phyloP scores from a whole-genome alignment of 2,888 invertebrate species.

The Sarcophaga subvicina region DNA sequence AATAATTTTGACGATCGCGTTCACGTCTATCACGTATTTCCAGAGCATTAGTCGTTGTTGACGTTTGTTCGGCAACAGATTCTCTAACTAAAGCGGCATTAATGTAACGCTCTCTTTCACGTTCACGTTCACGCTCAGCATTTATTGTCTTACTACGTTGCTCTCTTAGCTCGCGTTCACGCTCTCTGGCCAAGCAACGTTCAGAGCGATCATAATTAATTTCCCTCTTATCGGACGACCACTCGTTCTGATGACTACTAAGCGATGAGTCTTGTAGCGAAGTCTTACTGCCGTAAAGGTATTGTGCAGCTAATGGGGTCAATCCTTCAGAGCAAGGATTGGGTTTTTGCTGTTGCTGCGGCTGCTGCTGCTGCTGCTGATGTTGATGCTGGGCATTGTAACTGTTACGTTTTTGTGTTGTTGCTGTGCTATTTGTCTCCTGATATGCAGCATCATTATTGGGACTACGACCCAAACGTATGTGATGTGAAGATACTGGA shows the following conservation, averaged over 20 bases:
- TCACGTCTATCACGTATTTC: constrained; percentile 72
- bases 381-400: constrained; percentile 60
- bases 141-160: constrained; percentile 71
- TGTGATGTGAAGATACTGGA: constrained; percentile 76
- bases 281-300: constrained; percentile 76
- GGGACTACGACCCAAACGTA: constrained; percentile 80
- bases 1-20: constrained; percentile 64
- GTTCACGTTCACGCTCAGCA: constrained; percentile 70
- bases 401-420: constrained; percentile 60
- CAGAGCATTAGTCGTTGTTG: constrained; percentile 36
- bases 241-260: constrained; percentile 64
- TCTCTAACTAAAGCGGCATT: constrained; percentile 63
- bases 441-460: constrained; percentile 73
- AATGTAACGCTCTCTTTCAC: constrained; percentile 67
- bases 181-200: constrained; percentile 65
- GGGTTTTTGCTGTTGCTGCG: constrained; percentile 63
- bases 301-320: constrained; percentile 76
- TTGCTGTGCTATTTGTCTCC: constrained; percentile 34
- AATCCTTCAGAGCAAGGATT: constrained; percentile 75
- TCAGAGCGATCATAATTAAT: constrained; percentile 47
- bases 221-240: constrained; percentile 56
- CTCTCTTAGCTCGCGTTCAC: constrained; percentile 76
- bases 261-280: constrained; percentile 73
- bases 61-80: constrained; percentile 55
- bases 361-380: constrained; percentile 64